These are phyloP conservation scores for Melanerpes formicivorus DNA, from an alignment of 2,113 vertebrate species.

Conservation along the genomic window DNA sequence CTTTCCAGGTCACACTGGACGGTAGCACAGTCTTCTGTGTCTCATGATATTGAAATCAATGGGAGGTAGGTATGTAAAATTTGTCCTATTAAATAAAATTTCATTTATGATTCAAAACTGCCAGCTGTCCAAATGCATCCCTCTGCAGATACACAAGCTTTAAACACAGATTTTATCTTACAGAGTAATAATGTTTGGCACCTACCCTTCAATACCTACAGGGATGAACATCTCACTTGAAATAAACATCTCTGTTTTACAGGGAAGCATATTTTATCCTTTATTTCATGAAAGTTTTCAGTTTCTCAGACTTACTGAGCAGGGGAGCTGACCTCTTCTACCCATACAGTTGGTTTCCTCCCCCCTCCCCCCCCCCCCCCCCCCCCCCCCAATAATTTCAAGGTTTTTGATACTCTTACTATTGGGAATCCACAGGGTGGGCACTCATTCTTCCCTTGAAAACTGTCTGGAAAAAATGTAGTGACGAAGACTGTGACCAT, in stretches of 20 bases:
- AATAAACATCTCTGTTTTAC: not conserved
- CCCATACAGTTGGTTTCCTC: accelerated
- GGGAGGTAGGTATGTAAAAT: not conserved
- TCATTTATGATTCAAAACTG: not conserved
- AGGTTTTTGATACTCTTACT: not conserved
- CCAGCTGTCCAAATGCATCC: not conserved
- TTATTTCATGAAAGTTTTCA: not conserved
- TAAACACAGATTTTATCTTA: not conserved
- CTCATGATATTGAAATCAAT: not conserved
- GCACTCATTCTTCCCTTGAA: not conserved
- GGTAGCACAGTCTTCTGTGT: not conserved
- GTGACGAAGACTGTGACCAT: not conserved
- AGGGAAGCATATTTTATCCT: not conserved
- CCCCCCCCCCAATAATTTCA: not conserved
- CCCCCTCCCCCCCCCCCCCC: not conserved
- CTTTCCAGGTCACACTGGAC: too few species aligned
- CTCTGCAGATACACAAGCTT: not conserved
- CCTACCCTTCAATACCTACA: not conserved
- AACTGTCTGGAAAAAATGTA: not conserved
- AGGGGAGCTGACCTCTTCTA: not conserved
- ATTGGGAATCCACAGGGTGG: not conserved
- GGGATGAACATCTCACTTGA: not conserved
- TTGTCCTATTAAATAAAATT: not conserved
- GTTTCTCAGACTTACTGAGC: not conserved
- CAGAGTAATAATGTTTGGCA: not conserved